Base-by-base conservation (phyloP, 2,113 vertebrate genomes). In the Centropus unirufus region DNA sequence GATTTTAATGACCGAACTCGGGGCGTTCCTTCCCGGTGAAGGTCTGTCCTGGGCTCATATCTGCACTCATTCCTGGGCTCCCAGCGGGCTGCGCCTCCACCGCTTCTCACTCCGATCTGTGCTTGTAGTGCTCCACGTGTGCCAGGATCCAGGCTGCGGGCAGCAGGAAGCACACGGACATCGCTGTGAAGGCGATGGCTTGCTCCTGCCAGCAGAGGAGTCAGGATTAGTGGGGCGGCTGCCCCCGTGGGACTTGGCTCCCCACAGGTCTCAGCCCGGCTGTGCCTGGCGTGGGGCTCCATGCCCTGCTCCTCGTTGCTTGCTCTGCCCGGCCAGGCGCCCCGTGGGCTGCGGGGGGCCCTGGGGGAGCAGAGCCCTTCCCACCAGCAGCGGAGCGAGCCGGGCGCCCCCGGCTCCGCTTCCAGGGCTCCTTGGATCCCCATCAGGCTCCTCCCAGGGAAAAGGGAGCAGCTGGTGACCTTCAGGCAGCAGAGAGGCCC, bases 91-190 rank as follows among this genome's bases (percentile, higher is more conserved):
- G 11, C 4, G 2, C 14, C 62, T 19, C 3, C 46, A 40, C 26
- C 5, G 0, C 11, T 23, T 6, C 54, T 83, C 87, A 42, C 5
- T n/a, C 42, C 0, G 95, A 6, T 20, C 55, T 44, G 23, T 70
- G 94, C 97, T 96, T 98, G 94, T 99, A 98, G 91, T 90, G 8
- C 4, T 98, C 79, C 14, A 99, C 22, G 49, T 98, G 49, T 5
- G 72, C 2, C 79, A 98, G 76, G 87, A 99, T 44, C 98, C 98
- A 99, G 61, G 94, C 97, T 0, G 98, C 64, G 1, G 98, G 98
- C 4, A 47, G 0, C 93, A 98, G 76, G 92, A 98, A 88, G 32
- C 89, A 39, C 0, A 9, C 0, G 4, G 97, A 95, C 30, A 97
- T 34, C 42, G 15, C 1, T 0, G 2, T 0, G 5, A 99, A 8